Evolutionary conservation across 2,113 vertebrate genomes (phyloP), one percentile per base, ranked within the genome.

Genomic region (Uria aalge): DNA sequence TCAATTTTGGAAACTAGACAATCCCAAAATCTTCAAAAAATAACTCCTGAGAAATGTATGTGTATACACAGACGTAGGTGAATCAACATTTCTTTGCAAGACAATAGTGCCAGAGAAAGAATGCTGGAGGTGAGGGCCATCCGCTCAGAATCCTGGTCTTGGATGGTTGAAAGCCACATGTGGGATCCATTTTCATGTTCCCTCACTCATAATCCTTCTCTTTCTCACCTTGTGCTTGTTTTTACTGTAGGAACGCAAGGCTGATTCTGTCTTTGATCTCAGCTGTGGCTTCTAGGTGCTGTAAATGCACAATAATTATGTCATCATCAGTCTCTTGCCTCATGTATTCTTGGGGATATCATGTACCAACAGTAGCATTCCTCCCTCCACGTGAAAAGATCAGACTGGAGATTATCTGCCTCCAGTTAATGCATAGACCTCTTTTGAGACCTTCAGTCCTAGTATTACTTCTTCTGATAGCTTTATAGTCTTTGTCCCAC

Each of bases 221-320:
- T 93, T 93, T 73, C 78, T 96, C 78, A 76, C 27, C 40, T 89
- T 5, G 3, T 93, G 47, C 57, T 93, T 96, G 64, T 81, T 94
- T 94, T 91, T 72, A 41, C 73, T 68, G 48, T 57, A 72, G 73
- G 60, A 89, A 73, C 1, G 0, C 60, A 63, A 64, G 60, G 9
- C 52, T 78, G 60, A 40, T 63, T 91, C 60, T 80, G 55, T 43
- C 91, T 92, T 91, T 94, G 83, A 96, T 97, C 76, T 94, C 26
- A 93, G 60, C 56, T 75, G 76, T 7, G 34, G 83, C 74, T 96
- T 81, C 30, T 55, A 87, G 73, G 36, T 75, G 82, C 79, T 88
- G 64, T 80, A 95, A 93, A 85, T 10, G 57, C 79, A 60, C 79
- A 85, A 72, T 72, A 94, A 95, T 90, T 94, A 78, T 92, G 80